Evolutionary conservation across 1,140 invertebrate genomes (phyloP).

Genomic region (Helicoverpa zea): DNA sequence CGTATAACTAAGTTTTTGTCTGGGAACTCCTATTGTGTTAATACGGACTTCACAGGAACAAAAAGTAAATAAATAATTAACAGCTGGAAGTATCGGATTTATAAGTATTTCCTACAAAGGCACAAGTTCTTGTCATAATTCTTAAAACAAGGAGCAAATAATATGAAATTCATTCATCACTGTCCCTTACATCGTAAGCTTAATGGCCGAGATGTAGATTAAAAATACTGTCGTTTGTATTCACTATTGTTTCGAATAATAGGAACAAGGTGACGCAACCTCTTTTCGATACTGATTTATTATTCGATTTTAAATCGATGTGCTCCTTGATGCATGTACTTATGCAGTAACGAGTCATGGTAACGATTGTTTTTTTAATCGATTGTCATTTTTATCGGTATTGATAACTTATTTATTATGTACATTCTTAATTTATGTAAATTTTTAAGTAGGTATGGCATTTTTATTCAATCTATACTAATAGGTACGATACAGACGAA

Average conservation of each 20-base stretch:
- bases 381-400: neutral
- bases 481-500: too few relatives aligned
- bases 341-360: neutral
- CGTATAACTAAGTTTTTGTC: too few relatives aligned
- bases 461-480: too few relatives aligned
- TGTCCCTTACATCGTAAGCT: constrained; percentile 20
- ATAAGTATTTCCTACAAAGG: too few relatives aligned
- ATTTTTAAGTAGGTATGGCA: too few relatives aligned
- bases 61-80: too few relatives aligned
- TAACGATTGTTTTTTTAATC: neutral
- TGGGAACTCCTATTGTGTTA: too few relatives aligned
- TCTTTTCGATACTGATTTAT: constrained; percentile 40
- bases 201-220: constrained; percentile 45
- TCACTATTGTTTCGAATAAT: constrained; percentile 48
- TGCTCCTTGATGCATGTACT: neutral
- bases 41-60: too few relatives aligned
- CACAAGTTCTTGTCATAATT: neutral
- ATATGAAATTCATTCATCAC: constrained; percentile 34
- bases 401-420: too few relatives aligned
- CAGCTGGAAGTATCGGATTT: too few relatives aligned
- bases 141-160: constrained; percentile 10
- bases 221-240: constrained; percentile 43
- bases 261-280: constrained; percentile 40
- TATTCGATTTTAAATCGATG: neutral
- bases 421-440: too few relatives aligned